phyloP scores from a whole-genome alignment of 35 echinoderm and acorn worm species.

The Amphiura filiformis region DNA sequence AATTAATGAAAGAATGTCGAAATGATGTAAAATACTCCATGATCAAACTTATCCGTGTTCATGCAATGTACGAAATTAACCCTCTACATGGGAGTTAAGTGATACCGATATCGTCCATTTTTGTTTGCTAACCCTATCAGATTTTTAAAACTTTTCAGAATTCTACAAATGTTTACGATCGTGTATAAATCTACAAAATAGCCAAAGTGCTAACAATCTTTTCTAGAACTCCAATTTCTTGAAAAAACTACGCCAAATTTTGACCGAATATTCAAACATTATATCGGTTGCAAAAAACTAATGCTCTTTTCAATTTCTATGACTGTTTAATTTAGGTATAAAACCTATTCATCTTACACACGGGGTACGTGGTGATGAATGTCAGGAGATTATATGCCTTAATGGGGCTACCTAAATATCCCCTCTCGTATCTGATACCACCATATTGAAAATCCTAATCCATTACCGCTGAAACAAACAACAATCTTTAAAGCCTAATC shows the following conservation, averaged over 20 bases:
- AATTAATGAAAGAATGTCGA: conserved; percentile 1
- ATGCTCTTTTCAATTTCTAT: neutral
- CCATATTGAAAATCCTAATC: neutral
- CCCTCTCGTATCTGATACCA: neutral
- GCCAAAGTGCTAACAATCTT: no score
- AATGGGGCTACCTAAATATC: neutral
- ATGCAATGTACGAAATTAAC: neutral
- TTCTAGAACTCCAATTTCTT: no score
- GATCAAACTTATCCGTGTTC: neutral
- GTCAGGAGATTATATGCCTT: neutral
- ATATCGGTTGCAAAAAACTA: no score
- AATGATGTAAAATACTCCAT: neutral
- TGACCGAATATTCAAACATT: no score
- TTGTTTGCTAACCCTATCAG: no score
- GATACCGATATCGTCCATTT: no score
- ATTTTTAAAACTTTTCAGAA: no score
- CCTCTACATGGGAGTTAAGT: no score
- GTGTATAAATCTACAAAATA: no score
- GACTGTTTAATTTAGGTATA: neutral
- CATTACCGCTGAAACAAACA: neutral
- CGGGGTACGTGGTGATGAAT: neutral
- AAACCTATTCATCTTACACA: neutral
- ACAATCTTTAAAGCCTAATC: neutral
- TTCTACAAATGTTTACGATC: no score
- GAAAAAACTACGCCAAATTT: no score